A percentile compares a stretch with the other conserved stretches of the same genome.
These are phyloP conservation scores for Drepana arcuata DNA, from an alignment of 1,140 invertebrate species.

Conservation along the genomic window DNA sequence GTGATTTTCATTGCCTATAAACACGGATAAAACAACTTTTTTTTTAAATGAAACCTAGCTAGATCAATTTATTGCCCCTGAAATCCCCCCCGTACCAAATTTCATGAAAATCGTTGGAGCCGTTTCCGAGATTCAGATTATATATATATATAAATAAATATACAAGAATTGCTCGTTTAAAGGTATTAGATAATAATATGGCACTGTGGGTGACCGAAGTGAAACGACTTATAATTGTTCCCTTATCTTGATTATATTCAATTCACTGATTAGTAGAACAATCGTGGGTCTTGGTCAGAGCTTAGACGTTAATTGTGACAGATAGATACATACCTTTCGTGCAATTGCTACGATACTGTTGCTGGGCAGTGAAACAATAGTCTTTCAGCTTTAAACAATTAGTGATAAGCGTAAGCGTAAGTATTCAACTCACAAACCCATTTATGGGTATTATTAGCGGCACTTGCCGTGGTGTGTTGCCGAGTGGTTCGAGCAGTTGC, in stretches of 20 bases:
- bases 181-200: too few relatives aligned
- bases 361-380: neutral
- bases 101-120: too few relatives aligned
- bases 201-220: constrained; percentile 11
- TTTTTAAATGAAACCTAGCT: too few relatives aligned
- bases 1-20: too few relatives aligned
- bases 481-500: too few relatives aligned
- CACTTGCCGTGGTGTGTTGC: neutral
- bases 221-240: constrained; percentile 13
- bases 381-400: neutral
- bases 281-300: constrained; percentile 13
- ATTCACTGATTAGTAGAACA: constrained; percentile 12
- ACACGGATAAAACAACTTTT: too few relatives aligned
- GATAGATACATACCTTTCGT: constrained; percentile 10
- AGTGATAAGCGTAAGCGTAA: neutral
- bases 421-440: neutral
- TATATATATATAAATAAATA: too few relatives aligned
- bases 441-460: neutral
- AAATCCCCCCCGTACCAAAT: too few relatives aligned
- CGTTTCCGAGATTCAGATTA: too few relatives aligned
- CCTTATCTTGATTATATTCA: constrained; percentile 13
- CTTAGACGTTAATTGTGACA: constrained; percentile 22
- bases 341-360: neutral
- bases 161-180: too few relatives aligned
- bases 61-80: too few relatives aligned